These are phyloP conservation scores for Sarcophilus harrisii DNA, from an alignment of 2,797 vertebrate genomes.

Conservation along the genomic window DNA sequence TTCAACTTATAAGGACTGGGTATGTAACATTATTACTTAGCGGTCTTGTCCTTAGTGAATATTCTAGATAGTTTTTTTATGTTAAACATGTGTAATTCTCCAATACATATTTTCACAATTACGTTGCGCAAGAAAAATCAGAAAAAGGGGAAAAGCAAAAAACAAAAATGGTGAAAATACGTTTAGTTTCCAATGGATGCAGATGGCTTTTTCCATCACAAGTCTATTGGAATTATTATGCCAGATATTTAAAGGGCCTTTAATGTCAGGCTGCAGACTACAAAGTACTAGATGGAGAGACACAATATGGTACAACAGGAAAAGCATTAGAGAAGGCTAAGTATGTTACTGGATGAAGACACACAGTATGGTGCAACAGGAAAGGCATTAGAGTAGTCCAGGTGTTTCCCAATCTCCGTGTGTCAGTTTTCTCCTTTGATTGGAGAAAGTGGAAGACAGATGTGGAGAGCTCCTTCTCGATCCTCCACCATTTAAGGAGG, in stretches of 20 bases:
- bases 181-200: too few relatives aligned
- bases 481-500: background rate
- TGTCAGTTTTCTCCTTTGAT: background rate
- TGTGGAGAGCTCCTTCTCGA: background rate
- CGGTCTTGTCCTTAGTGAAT: background rate
- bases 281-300: background rate
- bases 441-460: background rate
- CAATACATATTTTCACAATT: too few relatives aligned
- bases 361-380: background rate
- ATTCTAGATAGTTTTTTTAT: too few relatives aligned
- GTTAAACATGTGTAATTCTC: too few relatives aligned
- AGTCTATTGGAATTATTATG: background rate
- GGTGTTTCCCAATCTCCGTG: background rate
- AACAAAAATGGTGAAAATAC: too few relatives aligned
- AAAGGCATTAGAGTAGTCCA: too few relatives aligned
- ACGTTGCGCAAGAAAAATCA: too few relatives aligned
- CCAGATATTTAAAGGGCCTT: background rate
- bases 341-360: background rate
- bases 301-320: background rate
- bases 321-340: background rate
- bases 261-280: background rate
- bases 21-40: background rate
- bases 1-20: background rate
- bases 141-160: too few relatives aligned
- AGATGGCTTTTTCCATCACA: too few relatives aligned